Percentiles rank a stretch among this genome's conserved stretches.
Conservation (phyloP, 2,797 vertebrate genomes). For the Glyptemys insculpta region DNA sequence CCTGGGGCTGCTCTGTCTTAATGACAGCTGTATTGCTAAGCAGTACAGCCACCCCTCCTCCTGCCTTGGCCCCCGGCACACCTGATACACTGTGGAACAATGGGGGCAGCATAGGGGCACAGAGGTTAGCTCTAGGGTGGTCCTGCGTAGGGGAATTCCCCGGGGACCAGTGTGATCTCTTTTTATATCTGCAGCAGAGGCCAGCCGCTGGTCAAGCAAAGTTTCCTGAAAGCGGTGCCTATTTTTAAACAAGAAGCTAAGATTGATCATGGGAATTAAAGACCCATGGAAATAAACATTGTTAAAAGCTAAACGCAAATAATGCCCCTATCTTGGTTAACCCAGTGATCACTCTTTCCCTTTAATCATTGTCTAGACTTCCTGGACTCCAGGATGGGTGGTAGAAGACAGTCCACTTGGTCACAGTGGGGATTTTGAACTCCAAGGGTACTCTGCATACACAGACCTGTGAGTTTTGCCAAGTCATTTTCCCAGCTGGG, state of each 20-base stretch:
- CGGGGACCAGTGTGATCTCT: not conserved
- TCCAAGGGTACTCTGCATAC: slow-evolving; percentile 81
- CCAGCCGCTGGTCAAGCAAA: not conserved
- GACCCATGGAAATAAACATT: not conserved
- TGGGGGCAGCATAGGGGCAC: not conserved
- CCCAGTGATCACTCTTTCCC: accelerated
- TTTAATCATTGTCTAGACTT: slow-evolving; percentile 69
- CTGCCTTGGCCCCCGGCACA: not conserved
- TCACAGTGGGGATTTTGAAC: slow-evolving; percentile 15
- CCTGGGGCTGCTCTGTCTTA: not conserved
- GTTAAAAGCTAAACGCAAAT: not conserved
- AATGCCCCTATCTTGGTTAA: not conserved
- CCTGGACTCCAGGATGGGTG: slow-evolving; percentile 62
- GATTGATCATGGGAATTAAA: accelerated
- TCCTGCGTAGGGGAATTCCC: not conserved
- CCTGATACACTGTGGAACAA: not conserved
- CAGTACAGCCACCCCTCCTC: not conserved
- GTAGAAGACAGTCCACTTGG: slow-evolving; percentile 49
- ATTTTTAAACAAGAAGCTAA: not conserved
- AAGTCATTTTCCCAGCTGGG: slow-evolving; percentile 81
- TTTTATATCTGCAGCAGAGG: not conserved
- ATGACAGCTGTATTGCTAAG: not conserved
- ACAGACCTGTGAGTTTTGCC: slow-evolving; percentile 85
- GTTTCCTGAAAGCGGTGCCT: accelerated
- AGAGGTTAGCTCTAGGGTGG: not conserved